A percentile compares a stretch with the other conserved stretches of the same genome.
These are phyloP conservation scores for Syngnathoides biaculeatus DNA, from an alignment of 2,113 vertebrate species.

Conservation along the genomic window DNA sequence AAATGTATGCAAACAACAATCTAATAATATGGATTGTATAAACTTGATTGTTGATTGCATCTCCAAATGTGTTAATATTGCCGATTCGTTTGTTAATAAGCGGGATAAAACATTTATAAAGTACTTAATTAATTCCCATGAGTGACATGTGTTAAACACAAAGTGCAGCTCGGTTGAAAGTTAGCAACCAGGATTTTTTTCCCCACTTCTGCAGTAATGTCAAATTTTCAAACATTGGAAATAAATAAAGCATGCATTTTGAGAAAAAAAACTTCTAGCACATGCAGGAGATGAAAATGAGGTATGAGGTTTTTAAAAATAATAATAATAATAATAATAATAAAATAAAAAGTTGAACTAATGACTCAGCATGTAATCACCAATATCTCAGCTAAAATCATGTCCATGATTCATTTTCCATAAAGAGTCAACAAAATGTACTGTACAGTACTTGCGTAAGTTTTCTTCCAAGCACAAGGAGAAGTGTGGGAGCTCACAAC, in stretches of 20 bases:
- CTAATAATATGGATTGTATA: slow-evolving; percentile 1
- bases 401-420: not conserved
- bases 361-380: not conserved
- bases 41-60: not conserved
- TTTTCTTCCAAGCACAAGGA: slow-evolving; percentile 53
- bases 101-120: not conserved
- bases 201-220: not conserved
- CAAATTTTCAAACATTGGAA: not conserved
- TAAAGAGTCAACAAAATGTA: not conserved
- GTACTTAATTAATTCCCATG: not conserved
- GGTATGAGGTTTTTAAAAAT: not conserved
- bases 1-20: slow-evolving; percentile 24
- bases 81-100: not conserved
- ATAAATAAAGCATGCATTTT: not conserved
- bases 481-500: slow-evolving; percentile 52
- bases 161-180: not conserved
- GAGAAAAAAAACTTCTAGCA: not conserved
- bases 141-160: not conserved
- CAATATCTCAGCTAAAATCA: not conserved
- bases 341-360: not conserved
- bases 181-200: not conserved
- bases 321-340: too few species aligned
- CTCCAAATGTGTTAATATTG: not conserved
- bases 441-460: slow-evolving; percentile 26
- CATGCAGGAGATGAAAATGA: not conserved